Evolutionary conservation across 2,113 vertebrate species (phyloP), one percentile per base, ranked within the genome.

Genomic region (Athene noctua): DNA sequence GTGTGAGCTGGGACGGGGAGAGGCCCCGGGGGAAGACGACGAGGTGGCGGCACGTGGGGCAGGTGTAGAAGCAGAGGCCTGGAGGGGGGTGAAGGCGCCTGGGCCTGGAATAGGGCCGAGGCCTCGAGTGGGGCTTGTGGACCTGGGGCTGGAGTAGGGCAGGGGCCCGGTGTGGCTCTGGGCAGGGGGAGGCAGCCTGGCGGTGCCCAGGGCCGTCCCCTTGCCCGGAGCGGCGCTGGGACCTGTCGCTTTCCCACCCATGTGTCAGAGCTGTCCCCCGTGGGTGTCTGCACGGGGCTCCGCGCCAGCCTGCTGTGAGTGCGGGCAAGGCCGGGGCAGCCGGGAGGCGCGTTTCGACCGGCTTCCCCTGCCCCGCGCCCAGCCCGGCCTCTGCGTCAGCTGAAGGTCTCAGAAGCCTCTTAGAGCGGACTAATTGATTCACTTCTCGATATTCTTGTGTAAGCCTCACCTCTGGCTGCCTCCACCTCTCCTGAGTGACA

Each of bases 271-370:
- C 25, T 8, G 22, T 13, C 8, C 8, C 49, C 15, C 2, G 9
- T 1, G 40, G 23, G 67, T 21, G 49, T 18, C 30, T 20, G 10
- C 14, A 5, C 44, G 6, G 40, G n/a, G 70, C 42, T 18, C 38
- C 18, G 27, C 2, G 13, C 3, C 15, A 44, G 15, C 21, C n/a
- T 4, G 36, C 7, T 36, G 51, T 4, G 11, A 62, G 18, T 47
- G 23, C 19, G 3, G 16, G 68, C 49, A 49, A 78, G 86, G 89
- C 47, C 79, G 57, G 55, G 27, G 47, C 52, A 26, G 57, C 18
- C 11, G 7, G 72, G 44, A 7, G 6, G 1, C 7, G 40, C 4
- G 36, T 67, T 32, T 10, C 13, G 5, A 6, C 23, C 11, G 1
- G 15, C 13, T 62, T 38, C 27, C 36, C 34, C 27, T 25, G 23